A percentile compares a stretch with the other conserved stretches of the same genome.
Evolutionary conservation across 2,888 invertebrate genomes (phyloP).

Genomic region (Drosophila phalerata): DNA sequence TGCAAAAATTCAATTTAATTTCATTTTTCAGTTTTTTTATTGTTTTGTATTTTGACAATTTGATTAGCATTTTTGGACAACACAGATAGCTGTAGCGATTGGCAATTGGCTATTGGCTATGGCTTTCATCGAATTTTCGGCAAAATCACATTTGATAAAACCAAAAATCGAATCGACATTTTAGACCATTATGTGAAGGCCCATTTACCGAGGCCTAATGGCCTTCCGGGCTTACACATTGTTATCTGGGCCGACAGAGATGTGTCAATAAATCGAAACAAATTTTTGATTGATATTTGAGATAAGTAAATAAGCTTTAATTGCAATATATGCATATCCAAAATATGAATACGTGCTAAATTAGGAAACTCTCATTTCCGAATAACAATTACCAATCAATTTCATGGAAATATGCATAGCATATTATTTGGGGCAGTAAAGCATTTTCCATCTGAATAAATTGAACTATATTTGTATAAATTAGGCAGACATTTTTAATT

Average conservation of each 20-base stretch:
- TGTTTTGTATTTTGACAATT: constrained; percentile 37
- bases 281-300: constrained; percentile 19
- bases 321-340: neutral
- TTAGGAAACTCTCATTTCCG: neutral
- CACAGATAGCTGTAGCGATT: constrained; percentile 4
- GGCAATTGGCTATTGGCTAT: constrained; percentile 12
- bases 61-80: constrained; percentile 46
- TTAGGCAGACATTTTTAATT: too few species aligned
- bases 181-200: constrained; percentile 27
- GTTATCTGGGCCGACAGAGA: constrained; percentile 14
- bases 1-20: constrained; percentile 42
- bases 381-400: constrained; percentile 1
- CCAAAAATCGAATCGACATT: constrained; percentile 25
- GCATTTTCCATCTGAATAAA: too few species aligned
- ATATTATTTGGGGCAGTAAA: neutral
- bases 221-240: constrained; percentile 11
- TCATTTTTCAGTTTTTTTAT: neutral
- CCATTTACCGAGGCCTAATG: constrained; percentile 10
- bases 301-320: constrained; percentile 24
- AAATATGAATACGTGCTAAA: neutral
- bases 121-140: constrained; percentile 23
- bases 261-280: constrained; percentile 7
- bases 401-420: neutral
- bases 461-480: too few species aligned
- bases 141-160: constrained; percentile 39